These are phyloP conservation scores for Coelinius sp. DNA, from an alignment of 2,888 invertebrate genomes.

Conservation along the genomic window DNA sequence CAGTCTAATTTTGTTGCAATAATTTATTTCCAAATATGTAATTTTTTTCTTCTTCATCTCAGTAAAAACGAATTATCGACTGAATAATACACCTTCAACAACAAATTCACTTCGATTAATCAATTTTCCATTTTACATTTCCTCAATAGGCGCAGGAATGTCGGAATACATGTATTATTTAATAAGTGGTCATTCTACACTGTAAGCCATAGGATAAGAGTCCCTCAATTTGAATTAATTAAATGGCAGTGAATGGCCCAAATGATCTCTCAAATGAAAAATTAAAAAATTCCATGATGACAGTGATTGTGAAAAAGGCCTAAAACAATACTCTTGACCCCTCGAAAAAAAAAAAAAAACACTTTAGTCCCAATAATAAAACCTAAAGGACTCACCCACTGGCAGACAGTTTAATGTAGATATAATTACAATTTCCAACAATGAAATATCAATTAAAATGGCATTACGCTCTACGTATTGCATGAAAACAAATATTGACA, in stretches of 20 bases:
- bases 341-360: no score
- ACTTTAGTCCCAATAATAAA: no score
- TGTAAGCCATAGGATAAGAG: conserved; percentile 57
- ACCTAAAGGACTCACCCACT: conserved; percentile 61
- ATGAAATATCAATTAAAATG: conserved; percentile 1
- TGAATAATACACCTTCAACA: not conserved
- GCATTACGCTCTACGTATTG: conserved; percentile 53
- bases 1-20: conserved; percentile 5
- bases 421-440: conserved; percentile 47
- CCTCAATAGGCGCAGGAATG: conserved; percentile 52
- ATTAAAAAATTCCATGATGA: not conserved
- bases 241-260: conserved; percentile 60
- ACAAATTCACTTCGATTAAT: not conserved
- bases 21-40: conserved; percentile 1
- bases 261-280: conserved; percentile 44
- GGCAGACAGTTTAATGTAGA: conserved; percentile 62
- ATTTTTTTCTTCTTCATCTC: not conserved
- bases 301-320: no score
- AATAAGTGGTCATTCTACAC: conserved; percentile 64
- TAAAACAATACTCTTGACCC: no score
- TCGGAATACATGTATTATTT: conserved; percentile 54
- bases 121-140: conserved; percentile 3
- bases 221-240: conserved; percentile 48
- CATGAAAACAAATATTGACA: no score
- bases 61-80: no score